Percentiles rank a stretch among this genome's conserved stretches.
phyloP scores from a whole-genome alignment of 2,888 invertebrate species.

The Bellardia bayeri region DNA sequence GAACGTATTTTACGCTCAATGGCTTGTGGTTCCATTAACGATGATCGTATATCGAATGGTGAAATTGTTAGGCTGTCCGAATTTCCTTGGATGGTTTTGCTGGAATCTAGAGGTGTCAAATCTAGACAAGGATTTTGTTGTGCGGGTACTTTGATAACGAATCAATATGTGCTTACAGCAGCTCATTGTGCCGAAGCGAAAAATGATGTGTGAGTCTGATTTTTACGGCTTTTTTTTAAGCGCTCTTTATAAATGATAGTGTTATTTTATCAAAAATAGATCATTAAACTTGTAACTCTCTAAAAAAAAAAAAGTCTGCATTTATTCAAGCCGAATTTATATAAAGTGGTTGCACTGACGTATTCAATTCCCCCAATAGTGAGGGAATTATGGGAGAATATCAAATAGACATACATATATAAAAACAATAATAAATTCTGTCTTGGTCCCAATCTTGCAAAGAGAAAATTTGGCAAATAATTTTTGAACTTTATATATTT shows the following conservation, averaged over 20 bases:
- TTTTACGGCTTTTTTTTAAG: neutral
- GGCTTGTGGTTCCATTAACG: constrained; percentile 85
- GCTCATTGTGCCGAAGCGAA: constrained; percentile 74
- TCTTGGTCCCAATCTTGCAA: no score
- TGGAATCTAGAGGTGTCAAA: constrained; percentile 85
- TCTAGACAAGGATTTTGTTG: constrained; percentile 79
- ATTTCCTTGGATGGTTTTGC: constrained; percentile 90
- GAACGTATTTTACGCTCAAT: constrained; percentile 59
- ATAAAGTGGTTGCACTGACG: no score
- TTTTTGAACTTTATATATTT: neutral
- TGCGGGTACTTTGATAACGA: constrained; percentile 76
- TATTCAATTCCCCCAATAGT: no score
- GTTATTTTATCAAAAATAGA: no score
- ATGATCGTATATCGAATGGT: constrained; percentile 86
- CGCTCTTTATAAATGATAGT: no score
- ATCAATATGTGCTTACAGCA: constrained; percentile 76
- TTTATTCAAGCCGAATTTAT: no score
- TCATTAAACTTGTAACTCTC: no score
- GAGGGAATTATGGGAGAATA: no score
- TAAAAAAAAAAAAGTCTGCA: no score
- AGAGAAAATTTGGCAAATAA: no score
- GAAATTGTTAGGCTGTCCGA: constrained; percentile 86
- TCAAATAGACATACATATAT: no score
- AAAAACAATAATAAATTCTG: no score
- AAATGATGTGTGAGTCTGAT: constrained; percentile 67